phyloP scores from a whole-genome alignment of 2,113 vertebrate species.

The Rhodinocichla rosea region DNA sequence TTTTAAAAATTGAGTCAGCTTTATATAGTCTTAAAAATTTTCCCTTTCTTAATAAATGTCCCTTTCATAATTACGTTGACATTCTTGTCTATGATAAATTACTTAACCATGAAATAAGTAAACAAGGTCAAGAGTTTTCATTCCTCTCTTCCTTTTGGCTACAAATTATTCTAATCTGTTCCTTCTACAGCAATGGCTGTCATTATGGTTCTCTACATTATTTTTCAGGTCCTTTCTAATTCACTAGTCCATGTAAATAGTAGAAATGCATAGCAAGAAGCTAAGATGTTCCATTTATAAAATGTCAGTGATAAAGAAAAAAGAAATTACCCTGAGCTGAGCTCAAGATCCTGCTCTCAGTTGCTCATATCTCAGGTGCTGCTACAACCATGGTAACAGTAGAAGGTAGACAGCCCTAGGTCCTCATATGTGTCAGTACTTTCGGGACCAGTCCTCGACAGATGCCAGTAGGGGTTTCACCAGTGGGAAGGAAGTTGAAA shows the following conservation, averaged over 20 bases:
- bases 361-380: background rate
- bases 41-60: background rate
- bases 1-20: background rate
- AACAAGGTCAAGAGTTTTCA: background rate
- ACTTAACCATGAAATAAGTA: background rate
- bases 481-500: background rate
- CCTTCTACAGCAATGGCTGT: background rate
- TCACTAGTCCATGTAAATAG: background rate
- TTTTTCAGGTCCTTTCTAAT: background rate
- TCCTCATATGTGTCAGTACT: fast-evolving
- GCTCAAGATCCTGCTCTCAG: background rate
- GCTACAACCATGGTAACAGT: background rate
- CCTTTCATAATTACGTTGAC: background rate
- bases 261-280: background rate
- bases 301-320: background rate
- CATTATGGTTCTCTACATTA: background rate
- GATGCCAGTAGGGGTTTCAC: background rate
- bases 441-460: background rate
- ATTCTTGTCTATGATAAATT: background rate
- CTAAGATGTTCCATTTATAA: background rate
- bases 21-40: background rate
- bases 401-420: background rate
- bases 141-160: background rate
- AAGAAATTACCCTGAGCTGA: background rate
- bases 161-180: background rate